Evolutionary conservation across 2,113 vertebrate genomes (phyloP), one percentile per base, ranked within the genome.

Genomic region (Scophthalmus maximus): DNA sequence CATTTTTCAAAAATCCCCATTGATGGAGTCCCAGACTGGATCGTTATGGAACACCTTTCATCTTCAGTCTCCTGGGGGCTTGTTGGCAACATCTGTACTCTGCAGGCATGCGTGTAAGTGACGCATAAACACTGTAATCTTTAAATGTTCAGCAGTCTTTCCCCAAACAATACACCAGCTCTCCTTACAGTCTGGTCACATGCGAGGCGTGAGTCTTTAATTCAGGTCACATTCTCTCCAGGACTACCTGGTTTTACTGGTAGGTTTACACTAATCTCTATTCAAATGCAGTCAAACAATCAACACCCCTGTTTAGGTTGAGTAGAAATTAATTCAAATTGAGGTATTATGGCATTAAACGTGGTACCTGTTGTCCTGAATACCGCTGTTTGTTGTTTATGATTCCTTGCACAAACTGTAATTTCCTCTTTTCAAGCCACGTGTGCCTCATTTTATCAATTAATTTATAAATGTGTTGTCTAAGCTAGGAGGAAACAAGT

Each of bases 51-150:
- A 47, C 50, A 70, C 68, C 44, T 79, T 78, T 79, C 68, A 60
- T 79, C 22, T 59, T 42, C 26, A 20, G 59, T 59, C 50, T 74
- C 65, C 73, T 18, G 20, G 46, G 51, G 65, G 30, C 73, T 78
- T 63, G 61, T 71, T 81, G 60, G 53, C 9, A 26, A 57, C 68
- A 85, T 90, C 73, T 77, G 60, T 71, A 82, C 83, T 72, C 79
- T 36, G 34, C 47, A 61, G 36, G 32, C 55, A 7, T 46, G 22
- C 8, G 12, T 59, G 22, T 52, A 44, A 69, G 67, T 82, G 38
- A 69, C 22, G 79, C 78, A 71, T 78, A 68, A 82, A 78, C 56
- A 68, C 68, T 63, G 58, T 81, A 68, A 83, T 83, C 58, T 86
- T 56, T 44, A 66, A 59, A 77, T 77, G 65, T 86, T 75, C 34